Evolutionary conservation across 2,797 vertebrate genomes (phyloP).

Genomic region (Xiphophorus birchmanni): DNA sequence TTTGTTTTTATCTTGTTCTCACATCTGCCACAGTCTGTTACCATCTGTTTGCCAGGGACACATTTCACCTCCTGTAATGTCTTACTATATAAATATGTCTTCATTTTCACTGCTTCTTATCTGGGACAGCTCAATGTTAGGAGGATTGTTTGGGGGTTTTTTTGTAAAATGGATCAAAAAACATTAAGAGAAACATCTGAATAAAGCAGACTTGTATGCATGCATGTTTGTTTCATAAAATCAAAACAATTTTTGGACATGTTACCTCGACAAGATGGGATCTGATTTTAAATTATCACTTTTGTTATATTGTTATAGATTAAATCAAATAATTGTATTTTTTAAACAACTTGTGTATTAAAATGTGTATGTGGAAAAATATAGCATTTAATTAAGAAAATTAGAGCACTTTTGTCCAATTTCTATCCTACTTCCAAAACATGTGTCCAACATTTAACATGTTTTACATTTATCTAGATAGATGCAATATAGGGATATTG

Average conservation of each 20-base stretch:
- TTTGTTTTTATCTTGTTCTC: conserved; percentile 25
- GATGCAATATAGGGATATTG: neutral
- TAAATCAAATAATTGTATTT: neutral
- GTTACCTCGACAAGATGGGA: neutral
- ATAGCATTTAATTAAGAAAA: neutral
- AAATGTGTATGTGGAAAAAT: neutral
- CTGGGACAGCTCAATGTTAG: conserved; percentile 22
- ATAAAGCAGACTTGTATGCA: neutral
- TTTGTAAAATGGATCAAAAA: neutral
- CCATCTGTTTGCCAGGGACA: conserved; percentile 34
- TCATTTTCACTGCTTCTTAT: neutral
- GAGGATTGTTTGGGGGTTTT: conserved; percentile 9
- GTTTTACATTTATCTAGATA: neutral
- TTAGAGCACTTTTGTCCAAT: neutral
- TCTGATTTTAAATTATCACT: neutral
- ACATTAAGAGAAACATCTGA: neutral
- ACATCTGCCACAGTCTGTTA: conserved; percentile 29
- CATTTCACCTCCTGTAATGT: conserved; percentile 24
- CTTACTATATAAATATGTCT: conserved; percentile 18
- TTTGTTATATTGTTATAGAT: neutral
- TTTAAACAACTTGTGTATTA: neutral
- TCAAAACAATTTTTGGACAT: neutral
- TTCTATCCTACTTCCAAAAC: neutral
- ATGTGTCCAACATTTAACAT: neutral
- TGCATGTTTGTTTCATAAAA: neutral